phyloP scores from a whole-genome alignment of 2,113 vertebrate species.

The Podarcis raffonei region DNA sequence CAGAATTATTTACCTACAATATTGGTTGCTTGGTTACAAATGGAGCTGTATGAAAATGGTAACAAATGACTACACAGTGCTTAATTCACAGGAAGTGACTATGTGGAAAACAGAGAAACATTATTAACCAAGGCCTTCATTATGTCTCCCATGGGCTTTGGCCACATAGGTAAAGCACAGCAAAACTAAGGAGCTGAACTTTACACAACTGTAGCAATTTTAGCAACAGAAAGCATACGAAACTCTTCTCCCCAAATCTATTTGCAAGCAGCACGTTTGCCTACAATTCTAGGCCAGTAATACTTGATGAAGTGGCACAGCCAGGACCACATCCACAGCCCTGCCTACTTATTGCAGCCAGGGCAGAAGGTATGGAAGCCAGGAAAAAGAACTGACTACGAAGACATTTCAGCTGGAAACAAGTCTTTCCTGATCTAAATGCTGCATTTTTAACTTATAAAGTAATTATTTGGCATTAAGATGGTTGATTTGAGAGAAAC shows the following conservation, averaged over 20 bases:
- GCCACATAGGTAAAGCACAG: neutral
- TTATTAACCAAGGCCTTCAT: neutral
- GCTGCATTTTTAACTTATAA: neutral
- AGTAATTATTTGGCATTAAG: neutral
- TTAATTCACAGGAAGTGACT: conserved; percentile 17
- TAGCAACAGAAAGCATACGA: neutral
- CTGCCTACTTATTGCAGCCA: too few species aligned
- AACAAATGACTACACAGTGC: neutral
- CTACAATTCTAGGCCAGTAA: neutral
- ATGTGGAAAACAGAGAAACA: neutral
- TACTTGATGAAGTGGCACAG: too few species aligned
- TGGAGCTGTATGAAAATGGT: neutral
- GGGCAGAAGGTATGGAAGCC: too few species aligned
- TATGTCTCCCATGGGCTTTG: neutral
- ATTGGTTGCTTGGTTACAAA: conserved; percentile 25
- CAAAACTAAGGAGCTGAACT: neutral
- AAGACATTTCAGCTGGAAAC: neutral
- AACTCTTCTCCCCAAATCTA: neutral
- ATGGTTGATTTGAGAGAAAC: neutral
- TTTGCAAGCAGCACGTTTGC: neutral
- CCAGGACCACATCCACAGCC: too few species aligned
- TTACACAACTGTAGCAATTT: accelerated
- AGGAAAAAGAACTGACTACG: neutral
- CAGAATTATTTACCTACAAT: conserved; percentile 7
- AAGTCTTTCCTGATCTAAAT: neutral